Evolutionary conservation across 2,113 vertebrate species (phyloP).

Genomic region (Tragelaphus scriptus): DNA sequence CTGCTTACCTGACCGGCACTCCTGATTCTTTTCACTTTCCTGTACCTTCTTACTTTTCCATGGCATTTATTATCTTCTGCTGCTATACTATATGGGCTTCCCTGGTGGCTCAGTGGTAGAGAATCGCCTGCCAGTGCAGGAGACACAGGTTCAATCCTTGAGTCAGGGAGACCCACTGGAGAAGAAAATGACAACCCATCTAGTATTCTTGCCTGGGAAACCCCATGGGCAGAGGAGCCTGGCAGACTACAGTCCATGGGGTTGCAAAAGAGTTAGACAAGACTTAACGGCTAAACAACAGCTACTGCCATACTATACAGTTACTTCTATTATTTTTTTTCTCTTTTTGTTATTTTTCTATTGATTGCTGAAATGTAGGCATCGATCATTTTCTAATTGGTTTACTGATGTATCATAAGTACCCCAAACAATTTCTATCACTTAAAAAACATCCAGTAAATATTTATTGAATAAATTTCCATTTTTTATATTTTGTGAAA

Average conservation of each 20-base stretch:
- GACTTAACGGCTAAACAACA: not conserved
- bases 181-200: not conserved
- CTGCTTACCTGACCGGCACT: fast-evolving
- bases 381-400: not conserved
- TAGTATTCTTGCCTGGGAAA: not conserved
- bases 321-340: not conserved
- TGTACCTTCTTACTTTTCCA: not conserved
- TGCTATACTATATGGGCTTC: not conserved
- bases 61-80: not conserved
- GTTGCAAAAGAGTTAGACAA: not conserved
- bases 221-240: not conserved
- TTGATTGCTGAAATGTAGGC: not conserved
- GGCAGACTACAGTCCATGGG: not conserved
- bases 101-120: not conserved
- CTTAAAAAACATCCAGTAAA: not conserved
- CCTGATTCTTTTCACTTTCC: not conserved
- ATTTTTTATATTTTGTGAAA: not conserved
- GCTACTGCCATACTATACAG: not conserved
- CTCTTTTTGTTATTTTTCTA: not conserved
- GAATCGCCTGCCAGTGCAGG: not conserved
- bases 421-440: not conserved
- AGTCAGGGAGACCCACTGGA: not conserved
- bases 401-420: not conserved
- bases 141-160: fast-evolving
- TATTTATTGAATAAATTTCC: not conserved